These are phyloP conservation scores for Stenopsyche tienmushanensis DNA, from an alignment of 1,140 invertebrate species.

Conservation along the genomic window DNA sequence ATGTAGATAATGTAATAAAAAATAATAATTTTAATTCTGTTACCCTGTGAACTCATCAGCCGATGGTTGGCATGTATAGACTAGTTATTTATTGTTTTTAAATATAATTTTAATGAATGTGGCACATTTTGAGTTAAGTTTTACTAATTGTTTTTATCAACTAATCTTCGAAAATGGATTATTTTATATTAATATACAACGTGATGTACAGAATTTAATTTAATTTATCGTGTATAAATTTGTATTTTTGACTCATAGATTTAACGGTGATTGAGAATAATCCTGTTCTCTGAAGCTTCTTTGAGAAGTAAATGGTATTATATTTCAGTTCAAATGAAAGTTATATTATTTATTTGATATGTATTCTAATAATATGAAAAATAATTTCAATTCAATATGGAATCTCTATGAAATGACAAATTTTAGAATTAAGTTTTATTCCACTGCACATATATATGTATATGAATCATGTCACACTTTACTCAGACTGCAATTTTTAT, in stretches of 20 bases:
- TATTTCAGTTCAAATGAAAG: constrained; percentile 27
- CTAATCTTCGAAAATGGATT: background rate
- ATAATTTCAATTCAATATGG: background rate
- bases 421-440: constrained; percentile 24
- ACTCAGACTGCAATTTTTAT: constrained; percentile 41
- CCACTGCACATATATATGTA: constrained; percentile 16
- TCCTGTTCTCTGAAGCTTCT: background rate
- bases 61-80: constrained; percentile 30
- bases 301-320: constrained; percentile 17
- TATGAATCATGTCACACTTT: constrained; percentile 15
- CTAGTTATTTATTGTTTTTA: constrained; percentile 7
- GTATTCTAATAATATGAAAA: constrained; percentile 4
- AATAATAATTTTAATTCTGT: constrained; percentile 32
- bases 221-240: constrained; percentile 21
- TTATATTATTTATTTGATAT: constrained; percentile 9
- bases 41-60: constrained; percentile 37
- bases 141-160: background rate
- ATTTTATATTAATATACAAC: background rate
- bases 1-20: constrained; percentile 26
- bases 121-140: background rate
- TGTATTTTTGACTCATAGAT: constrained; percentile 15
- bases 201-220: constrained; percentile 12
- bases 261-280: background rate
- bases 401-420: constrained; percentile 24
- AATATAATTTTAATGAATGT: background rate